Conservation (phyloP, 2,797 vertebrate species). For the Sebastiscus tertius region DNA sequence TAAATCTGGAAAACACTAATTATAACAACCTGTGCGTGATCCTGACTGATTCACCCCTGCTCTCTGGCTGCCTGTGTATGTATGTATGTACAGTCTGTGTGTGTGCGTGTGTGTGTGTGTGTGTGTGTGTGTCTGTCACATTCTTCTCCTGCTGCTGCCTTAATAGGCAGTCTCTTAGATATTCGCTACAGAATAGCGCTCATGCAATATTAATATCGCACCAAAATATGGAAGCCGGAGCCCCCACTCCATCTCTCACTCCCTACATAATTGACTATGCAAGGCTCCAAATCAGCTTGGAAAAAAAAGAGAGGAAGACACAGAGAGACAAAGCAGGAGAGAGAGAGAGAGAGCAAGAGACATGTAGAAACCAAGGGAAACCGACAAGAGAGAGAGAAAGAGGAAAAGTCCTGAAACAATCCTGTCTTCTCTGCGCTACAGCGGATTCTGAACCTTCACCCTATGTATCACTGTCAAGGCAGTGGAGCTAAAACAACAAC, state of each 20-base stretch:
- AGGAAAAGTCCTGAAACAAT: slow-evolving; percentile 59
- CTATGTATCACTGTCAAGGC: slow-evolving; percentile 62
- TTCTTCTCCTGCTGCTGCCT: slow-evolving; percentile 70
- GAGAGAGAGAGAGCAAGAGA: not conserved
- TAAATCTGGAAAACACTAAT: slow-evolving; percentile 77
- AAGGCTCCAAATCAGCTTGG: slow-evolving; percentile 82
- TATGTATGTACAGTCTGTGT: slow-evolving; percentile 31
- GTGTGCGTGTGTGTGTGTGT: slow-evolving; percentile 14
- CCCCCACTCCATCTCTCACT: slow-evolving; percentile 82
- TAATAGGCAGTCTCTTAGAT: slow-evolving; percentile 86
- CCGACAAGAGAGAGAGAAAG: slow-evolving; percentile 30
- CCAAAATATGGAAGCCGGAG: slow-evolving; percentile 84
- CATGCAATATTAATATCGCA: slow-evolving; percentile 88
- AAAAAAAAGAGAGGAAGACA: slow-evolving; percentile 53
- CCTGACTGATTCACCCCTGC: slow-evolving; percentile 61
- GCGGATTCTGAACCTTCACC: slow-evolving; percentile 69
- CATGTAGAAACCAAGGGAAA: slow-evolving; percentile 1
- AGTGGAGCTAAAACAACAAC: slow-evolving; percentile 63
- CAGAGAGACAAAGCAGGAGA: slow-evolving; percentile 40
- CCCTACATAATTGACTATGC: slow-evolving; percentile 86
- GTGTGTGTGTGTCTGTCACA: slow-evolving; percentile 59
- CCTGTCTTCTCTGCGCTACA: slow-evolving; percentile 64
- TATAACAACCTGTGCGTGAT: slow-evolving; percentile 72
- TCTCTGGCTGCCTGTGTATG: slow-evolving; percentile 41
- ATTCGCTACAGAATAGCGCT: slow-evolving; percentile 85